These are phyloP conservation scores for Entomobrya proxima DNA, from an alignment of 2,888 invertebrate species.

Conservation along the genomic window DNA sequence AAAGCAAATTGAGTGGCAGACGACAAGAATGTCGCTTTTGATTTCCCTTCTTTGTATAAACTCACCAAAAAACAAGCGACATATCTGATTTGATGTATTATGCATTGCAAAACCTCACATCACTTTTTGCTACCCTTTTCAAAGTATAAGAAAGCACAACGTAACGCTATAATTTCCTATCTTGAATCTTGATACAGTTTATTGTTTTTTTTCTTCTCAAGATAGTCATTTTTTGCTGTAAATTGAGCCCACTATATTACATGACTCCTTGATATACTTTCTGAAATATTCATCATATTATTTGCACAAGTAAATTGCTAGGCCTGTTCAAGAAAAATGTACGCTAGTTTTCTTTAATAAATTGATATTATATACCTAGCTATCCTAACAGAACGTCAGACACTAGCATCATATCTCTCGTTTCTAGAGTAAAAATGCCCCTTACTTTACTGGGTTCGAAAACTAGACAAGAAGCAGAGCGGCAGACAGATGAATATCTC, in stretches of 20 bases:
- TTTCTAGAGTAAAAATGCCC: background rate
- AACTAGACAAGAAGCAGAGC: background rate
- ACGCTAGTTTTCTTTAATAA: background rate
- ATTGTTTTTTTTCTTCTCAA: background rate
- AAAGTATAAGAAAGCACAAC: no score
- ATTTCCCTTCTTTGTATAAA: background rate
- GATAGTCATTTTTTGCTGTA: background rate
- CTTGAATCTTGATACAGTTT: background rate
- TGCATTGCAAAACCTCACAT: background rate
- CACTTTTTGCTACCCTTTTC: background rate
- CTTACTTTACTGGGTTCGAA: background rate
- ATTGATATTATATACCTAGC: background rate
- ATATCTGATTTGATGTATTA: background rate
- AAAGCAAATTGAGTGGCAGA: conserved; percentile 25
- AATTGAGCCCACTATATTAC: background rate
- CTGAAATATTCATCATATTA: background rate
- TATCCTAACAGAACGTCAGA: no score
- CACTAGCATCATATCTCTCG: background rate
- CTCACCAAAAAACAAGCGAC: background rate
- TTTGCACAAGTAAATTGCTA: background rate
- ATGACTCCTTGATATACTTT: background rate
- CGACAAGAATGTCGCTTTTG: conserved; percentile 8
- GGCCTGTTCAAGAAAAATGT: background rate
- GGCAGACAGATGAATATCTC: conserved; percentile 20
- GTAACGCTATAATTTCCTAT: background rate